phyloP scores from a whole-genome alignment of 2,888 invertebrate species.

The Aquatica leii region DNA sequence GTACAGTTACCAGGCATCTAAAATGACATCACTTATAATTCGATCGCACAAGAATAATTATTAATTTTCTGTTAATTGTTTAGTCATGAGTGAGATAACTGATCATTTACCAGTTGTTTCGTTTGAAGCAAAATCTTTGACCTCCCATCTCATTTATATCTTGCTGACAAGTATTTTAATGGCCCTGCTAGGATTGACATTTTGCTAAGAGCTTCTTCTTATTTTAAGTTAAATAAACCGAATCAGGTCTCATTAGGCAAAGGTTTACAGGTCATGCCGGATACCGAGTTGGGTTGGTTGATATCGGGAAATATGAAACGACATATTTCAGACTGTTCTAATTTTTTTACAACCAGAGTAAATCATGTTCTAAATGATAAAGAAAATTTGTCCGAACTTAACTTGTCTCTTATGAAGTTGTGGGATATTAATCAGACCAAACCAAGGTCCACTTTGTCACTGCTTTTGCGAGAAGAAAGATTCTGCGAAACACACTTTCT shows the following conservation, averaged over 20 bases:
- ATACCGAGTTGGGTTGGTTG: background rate
- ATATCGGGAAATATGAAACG: background rate
- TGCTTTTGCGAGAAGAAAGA: background rate
- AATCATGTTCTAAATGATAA: background rate
- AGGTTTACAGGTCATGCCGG: background rate
- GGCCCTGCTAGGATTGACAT: background rate
- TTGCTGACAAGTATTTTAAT: background rate
- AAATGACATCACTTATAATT: no score
- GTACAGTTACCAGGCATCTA: no score
- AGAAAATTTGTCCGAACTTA: background rate
- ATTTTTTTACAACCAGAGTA: background rate
- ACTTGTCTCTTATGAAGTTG: background rate
- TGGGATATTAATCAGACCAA: background rate
- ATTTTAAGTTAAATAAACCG: background rate
- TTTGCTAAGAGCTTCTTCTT: background rate
- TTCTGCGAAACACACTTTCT: background rate
- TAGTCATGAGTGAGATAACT: slow-evolving; percentile 1
- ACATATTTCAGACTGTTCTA: background rate
- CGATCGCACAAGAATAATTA: no score
- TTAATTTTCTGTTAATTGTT: slow-evolving; percentile 3
- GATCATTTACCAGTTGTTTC: background rate
- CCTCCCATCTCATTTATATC: background rate
- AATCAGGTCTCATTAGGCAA: background rate
- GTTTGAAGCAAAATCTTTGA: background rate
- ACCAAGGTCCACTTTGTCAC: background rate